Conservation (phyloP, 1,140 invertebrate genomes). For the Drosophila auraria region DNA sequence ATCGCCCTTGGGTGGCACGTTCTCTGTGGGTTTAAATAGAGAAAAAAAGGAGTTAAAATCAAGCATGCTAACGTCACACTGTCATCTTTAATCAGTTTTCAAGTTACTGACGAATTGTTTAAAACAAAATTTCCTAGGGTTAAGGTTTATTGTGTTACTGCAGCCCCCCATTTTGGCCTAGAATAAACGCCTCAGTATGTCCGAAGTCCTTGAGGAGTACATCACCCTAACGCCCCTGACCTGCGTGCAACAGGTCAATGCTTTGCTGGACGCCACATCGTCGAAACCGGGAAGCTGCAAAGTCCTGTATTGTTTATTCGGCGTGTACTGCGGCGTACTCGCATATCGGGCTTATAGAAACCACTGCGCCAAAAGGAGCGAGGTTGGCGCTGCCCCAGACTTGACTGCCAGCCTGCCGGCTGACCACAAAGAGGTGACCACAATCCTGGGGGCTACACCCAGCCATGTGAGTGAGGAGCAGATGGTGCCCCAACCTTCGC, state of each 20-base stretch:
- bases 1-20: constrained; percentile 87
- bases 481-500: not conserved
- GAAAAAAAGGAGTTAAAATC: not conserved
- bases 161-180: constrained; percentile 7
- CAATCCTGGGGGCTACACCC: not conserved
- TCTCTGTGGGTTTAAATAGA: constrained; percentile 79
- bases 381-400: not conserved
- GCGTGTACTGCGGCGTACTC: constrained; percentile 31
- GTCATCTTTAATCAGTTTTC: not conserved
- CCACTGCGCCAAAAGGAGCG: not conserved
- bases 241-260: constrained; percentile 33
- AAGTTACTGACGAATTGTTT: not conserved
- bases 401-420: not conserved
- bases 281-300: constrained; percentile 4
- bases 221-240: constrained; percentile 42
- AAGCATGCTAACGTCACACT: not conserved
- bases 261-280: constrained; percentile 6
- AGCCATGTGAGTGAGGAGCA: constrained; percentile 4
- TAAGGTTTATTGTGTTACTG: not conserved
- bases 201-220: constrained; percentile 23
- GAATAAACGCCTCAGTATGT: constrained; percentile 6
- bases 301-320: constrained; percentile 26
- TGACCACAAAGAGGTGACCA: not conserved
- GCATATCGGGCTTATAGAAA: constrained; percentile 20
- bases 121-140: constrained; percentile 26